Conservation (phyloP, 2,797 vertebrate genomes). For the Darevskia nairensis region DNA sequence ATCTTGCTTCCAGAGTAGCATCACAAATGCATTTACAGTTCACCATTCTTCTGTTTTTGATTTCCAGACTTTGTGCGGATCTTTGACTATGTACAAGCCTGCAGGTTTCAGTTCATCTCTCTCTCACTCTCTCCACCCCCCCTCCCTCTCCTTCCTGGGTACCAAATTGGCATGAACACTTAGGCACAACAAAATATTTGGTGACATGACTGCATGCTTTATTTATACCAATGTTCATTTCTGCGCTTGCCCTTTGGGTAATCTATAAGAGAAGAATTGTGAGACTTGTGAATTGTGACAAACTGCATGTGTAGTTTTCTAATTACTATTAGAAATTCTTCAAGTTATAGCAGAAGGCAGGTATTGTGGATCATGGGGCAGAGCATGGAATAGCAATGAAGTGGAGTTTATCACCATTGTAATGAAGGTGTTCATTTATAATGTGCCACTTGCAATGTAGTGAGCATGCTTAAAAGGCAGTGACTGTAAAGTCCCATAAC, state of each 20-base stretch:
- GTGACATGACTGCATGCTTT: neutral
- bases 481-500: slow-evolving; percentile 1
- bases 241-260: neutral
- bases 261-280: neutral
- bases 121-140: too few relatives aligned
- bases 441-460: slow-evolving; percentile 22
- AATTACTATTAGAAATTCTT: slow-evolving; percentile 10
- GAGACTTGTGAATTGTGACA: neutral
- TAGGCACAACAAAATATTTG: too few relatives aligned
- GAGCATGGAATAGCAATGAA: neutral
- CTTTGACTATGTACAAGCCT: neutral
- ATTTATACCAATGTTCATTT: neutral
- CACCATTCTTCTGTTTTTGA: neutral
- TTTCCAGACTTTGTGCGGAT: neutral
- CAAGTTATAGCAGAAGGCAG: neutral
- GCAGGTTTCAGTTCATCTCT: neutral
- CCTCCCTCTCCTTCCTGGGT: neutral
- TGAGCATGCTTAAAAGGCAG: slow-evolving; percentile 21
- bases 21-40: neutral
- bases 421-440: neutral
- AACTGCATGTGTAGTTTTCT: neutral
- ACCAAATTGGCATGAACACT: neutral
- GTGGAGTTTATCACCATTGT: neutral
- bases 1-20: neutral
- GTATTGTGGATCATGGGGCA: neutral